Evolutionary conservation across 2,113 vertebrate species (phyloP), one percentile per base, ranked within the genome.

Genomic region (Myxocyprinus asiaticus): DNA sequence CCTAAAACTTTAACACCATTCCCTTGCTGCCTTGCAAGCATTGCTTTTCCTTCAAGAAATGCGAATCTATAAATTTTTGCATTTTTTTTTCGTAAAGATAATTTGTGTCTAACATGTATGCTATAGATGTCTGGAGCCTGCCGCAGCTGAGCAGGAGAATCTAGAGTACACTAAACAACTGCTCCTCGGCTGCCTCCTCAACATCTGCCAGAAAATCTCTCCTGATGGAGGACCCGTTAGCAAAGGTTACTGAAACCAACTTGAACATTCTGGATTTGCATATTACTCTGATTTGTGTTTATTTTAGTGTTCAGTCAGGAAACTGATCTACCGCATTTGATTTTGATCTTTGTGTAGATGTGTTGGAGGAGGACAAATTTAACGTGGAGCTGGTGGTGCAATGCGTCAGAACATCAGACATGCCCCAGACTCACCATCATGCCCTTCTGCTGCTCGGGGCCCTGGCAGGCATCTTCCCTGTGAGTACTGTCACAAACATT

Each of bases 371-470:
- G 81, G 97, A 98, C 4, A 96, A 96, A 85, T 98, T 98, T 89
- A 99, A 94, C 0, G 96, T 99, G 87, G 98, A 99, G 82, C 58
- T 99, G 67, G 95, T 99, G 81, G 98, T 99, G 44, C 97, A 98
- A 89, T 96, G 95, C 78, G 93, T 99, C 80, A 88, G 98, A 58
- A 80, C 90, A 7, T 97, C 98, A 0, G 93, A 95, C 87, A 91
- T 96, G 91, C 97, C 98, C 0, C 98, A 99, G 86, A 99, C 96
- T 0, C 97, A 99, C 76, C 97, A 99, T 85, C 96, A 99, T 3
- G 96, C 96, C 0, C 92, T 99, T 50, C 92, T 98, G 14, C 94
- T 99, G 77, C 89, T 99, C 73, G 94, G 95, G 4, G 80, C 94
- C 4, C 92, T 92, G 47, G 97, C 97, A 59, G 81, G 92, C 72